Percentiles rank a stretch among this genome's conserved stretches.
These are phyloP conservation scores for Stegostoma tigrinum DNA, from an alignment of 2,113 vertebrate species.

Conservation along the genomic window DNA sequence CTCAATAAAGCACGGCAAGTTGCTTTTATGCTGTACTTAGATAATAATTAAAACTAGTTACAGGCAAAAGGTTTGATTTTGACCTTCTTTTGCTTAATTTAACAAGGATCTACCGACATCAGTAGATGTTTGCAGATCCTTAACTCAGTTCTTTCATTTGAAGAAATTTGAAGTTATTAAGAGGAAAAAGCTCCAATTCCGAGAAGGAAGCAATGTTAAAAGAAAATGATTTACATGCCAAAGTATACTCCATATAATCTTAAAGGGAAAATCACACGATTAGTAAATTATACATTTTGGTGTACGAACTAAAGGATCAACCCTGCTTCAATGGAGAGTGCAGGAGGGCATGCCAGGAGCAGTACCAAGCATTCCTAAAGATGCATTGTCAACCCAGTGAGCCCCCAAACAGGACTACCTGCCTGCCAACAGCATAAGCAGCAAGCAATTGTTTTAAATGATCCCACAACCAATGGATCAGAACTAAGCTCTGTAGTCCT, in stretches of 20 bases:
- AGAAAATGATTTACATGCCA: not conserved
- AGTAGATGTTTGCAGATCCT: not conserved
- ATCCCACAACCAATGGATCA: too few relatives aligned
- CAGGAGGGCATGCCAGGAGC: too few relatives aligned
- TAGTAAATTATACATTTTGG: not conserved
- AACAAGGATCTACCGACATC: not conserved
- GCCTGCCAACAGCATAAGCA: too few relatives aligned
- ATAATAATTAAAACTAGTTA: not conserved
- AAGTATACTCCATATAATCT: not conserved
- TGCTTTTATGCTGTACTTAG: not conserved
- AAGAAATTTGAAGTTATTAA: not conserved
- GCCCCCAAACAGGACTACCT: too few relatives aligned
- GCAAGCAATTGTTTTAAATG: too few relatives aligned
- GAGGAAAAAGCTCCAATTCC: not conserved
- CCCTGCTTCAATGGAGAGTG: too few relatives aligned
- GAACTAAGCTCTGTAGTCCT: too few relatives aligned
- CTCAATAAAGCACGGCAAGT: not conserved
- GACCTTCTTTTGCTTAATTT: not conserved
- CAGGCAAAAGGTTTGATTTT: not conserved
- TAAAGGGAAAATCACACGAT: not conserved
- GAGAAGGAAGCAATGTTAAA: not conserved
- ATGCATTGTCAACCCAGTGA: too few relatives aligned
- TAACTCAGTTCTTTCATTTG: not conserved
- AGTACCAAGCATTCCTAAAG: too few relatives aligned
- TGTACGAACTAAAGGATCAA: too few relatives aligned